phyloP scores from a whole-genome alignment of 2,113 vertebrate species.

The Gymnobelideus leadbeateri region DNA sequence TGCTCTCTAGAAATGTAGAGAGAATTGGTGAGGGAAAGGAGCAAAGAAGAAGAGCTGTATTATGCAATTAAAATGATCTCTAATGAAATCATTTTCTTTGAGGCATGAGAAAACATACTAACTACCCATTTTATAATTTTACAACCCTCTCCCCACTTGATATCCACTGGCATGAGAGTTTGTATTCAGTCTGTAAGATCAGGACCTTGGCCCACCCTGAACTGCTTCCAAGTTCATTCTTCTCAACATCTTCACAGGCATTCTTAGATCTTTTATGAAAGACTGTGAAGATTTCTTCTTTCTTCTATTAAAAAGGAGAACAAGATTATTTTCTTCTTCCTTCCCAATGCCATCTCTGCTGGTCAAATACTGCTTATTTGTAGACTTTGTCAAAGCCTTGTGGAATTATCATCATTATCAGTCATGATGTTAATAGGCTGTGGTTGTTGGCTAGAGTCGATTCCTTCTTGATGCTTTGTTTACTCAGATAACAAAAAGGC shows the following conservation, averaged over 20 bases:
- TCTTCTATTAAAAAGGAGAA: constrained; percentile 25
- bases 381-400: constrained; percentile 45
- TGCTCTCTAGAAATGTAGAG: constrained; percentile 53
- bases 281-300: not conserved
- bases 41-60: constrained; percentile 43
- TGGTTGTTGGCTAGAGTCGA: constrained; percentile 53
- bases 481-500: constrained; percentile 72
- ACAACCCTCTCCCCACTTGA: constrained; percentile 28
- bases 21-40: constrained; percentile 38
- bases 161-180: not conserved
- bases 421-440: constrained; percentile 64
- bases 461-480: constrained; percentile 68
- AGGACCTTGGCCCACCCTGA: not conserved
- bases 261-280: not conserved
- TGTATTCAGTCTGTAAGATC: not conserved
- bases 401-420: constrained; percentile 73
- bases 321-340: not conserved
- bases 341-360: not conserved
- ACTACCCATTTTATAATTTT: constrained; percentile 38
- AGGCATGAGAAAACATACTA: constrained; percentile 44
- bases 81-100: constrained; percentile 51
- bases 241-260: not conserved
- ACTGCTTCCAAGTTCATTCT: not conserved
- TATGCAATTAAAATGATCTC: constrained; percentile 69
- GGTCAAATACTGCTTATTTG: constrained; percentile 41